Evolutionary conservation across 2,797 vertebrate species (phyloP), one percentile per base, ranked within the genome.

Genomic region (Thaleichthys pacificus): DNA sequence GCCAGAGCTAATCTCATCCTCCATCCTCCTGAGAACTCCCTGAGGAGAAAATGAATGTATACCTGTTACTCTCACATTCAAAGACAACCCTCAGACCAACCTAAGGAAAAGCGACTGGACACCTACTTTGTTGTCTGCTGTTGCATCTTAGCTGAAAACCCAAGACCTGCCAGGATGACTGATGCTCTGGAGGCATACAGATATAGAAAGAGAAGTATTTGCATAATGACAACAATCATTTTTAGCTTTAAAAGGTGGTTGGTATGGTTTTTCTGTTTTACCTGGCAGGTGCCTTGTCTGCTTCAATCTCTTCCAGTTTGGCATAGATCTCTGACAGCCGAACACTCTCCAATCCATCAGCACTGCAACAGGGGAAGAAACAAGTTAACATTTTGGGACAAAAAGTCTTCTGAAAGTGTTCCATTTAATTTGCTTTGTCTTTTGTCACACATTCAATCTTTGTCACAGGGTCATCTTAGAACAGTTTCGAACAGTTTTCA

Each of bases 11-110:
- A 81, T 80, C 97, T 95, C 97, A 99, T 99, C 81, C 97, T 95
- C 97, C 97, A 99, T 21, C 97, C 97, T 83, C 97, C 97, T 0
- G 97, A 98, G 77, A 99, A 99, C 89, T 99, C 97, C 93, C 97
- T 98, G 82, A 68, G 49, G 61, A 82, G 21, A 88, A 57, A 90
- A 81, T 67, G 76, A 90, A 80, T 67, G 77, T 3, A 66, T 57
- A 71, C 21, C 14, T 4, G 22, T 38, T 61, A 26, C 21, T 9
- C 32, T 19, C 61, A 63, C 61, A 63, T 47, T n/a, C 58, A 71
- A 21, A 30, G 47, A 64, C 28, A 74, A 15, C 47, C 69, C 54
- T 15, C 30, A 60, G 17, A 24, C 42, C 51, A 9, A 30, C 21
- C 15, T 26, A 32, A 2, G 15, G 0, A 5, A 32, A 3, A 32